Percentiles rank a stretch among this genome's conserved stretches.
Evolutionary conservation across 2,797 vertebrate species (phyloP).

Genomic region (Chromobotia macracanthus): DNA sequence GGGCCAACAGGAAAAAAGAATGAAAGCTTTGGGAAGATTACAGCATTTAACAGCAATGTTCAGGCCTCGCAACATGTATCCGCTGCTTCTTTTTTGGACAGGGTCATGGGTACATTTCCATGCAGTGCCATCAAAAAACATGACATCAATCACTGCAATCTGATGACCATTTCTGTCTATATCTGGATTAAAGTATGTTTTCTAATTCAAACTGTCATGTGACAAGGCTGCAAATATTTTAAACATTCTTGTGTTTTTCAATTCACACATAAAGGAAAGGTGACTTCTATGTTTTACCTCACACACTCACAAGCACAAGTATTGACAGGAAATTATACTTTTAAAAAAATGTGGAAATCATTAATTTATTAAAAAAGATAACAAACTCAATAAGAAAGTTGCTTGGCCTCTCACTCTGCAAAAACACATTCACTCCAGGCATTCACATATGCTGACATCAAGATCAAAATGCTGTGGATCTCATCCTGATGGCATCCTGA

Average conservation of each 20-base stretch:
- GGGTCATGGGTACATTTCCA: slow-evolving; percentile 69
- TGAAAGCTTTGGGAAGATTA: slow-evolving; percentile 86
- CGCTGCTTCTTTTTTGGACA: slow-evolving; percentile 52
- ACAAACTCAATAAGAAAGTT: neutral
- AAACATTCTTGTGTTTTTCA: slow-evolving; percentile 76
- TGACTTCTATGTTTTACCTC: slow-evolving; percentile 6
- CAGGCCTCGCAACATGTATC: slow-evolving; percentile 75
- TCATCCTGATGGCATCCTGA: slow-evolving; percentile 56
- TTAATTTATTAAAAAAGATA: neutral
- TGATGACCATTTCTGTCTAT: slow-evolving; percentile 73
- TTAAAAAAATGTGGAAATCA: neutral
- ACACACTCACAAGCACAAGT: too few relatives aligned
- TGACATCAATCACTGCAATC: slow-evolving; percentile 78
- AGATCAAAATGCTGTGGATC: too few relatives aligned
- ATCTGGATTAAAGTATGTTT: slow-evolving; percentile 77
- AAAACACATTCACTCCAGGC: too few relatives aligned
- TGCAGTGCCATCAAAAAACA: slow-evolving; percentile 75
- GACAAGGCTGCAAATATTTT: slow-evolving; percentile 81
- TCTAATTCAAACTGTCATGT: slow-evolving; percentile 76
- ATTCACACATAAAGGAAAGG: slow-evolving; percentile 74
- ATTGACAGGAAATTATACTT: too few relatives aligned
- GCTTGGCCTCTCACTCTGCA: too few relatives aligned
- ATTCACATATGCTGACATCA: too few relatives aligned
- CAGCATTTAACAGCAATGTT: slow-evolving; percentile 78
- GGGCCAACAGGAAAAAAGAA: slow-evolving; percentile 85